Percentiles rank a stretch among this genome's conserved stretches.
Evolutionary conservation across 2,113 vertebrate genomes (phyloP).

Genomic region (Myrmecobius fasciatus): DNA sequence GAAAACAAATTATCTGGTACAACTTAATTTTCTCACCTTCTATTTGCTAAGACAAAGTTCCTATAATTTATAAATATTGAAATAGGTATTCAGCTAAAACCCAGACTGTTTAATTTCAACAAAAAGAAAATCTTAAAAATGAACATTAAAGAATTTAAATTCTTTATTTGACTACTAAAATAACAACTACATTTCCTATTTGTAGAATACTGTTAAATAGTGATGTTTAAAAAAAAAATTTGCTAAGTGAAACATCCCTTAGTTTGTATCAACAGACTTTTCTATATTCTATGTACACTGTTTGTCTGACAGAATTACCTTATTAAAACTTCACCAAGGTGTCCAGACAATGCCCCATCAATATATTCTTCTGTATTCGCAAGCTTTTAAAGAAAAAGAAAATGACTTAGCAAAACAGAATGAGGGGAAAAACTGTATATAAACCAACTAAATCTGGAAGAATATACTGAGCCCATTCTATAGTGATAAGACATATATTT

Average conservation of each 20-base stretch:
- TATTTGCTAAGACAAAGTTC: constrained; percentile 37
- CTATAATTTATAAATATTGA: background rate
- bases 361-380: constrained; percentile 99
- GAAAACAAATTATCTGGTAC: constrained; percentile 2
- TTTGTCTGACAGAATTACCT: constrained; percentile 85
- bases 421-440: constrained; percentile 16
- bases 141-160: constrained; percentile 33
- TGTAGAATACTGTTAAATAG: constrained; percentile 28
- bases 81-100: constrained; percentile 29
- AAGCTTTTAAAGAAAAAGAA: constrained; percentile 84
- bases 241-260: constrained; percentile 4
- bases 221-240: constrained; percentile 3
- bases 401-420: constrained; percentile 40
- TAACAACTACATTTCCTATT: constrained; percentile 36
- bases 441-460: constrained; percentile 10
- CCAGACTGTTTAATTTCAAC: constrained; percentile 14
- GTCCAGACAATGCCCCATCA: constrained; percentile 96
- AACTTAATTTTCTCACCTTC: constrained; percentile 29
- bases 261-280: constrained; percentile 16
- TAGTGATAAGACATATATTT: background rate
- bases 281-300: constrained; percentile 36
- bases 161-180: constrained; percentile 14
- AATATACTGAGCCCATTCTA: constrained; percentile 38
- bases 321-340: constrained; percentile 97
- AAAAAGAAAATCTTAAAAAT: constrained; percentile 34